Evolutionary conservation across 1,140 invertebrate species (phyloP).

Genomic region (Halyomorpha halys): DNA sequence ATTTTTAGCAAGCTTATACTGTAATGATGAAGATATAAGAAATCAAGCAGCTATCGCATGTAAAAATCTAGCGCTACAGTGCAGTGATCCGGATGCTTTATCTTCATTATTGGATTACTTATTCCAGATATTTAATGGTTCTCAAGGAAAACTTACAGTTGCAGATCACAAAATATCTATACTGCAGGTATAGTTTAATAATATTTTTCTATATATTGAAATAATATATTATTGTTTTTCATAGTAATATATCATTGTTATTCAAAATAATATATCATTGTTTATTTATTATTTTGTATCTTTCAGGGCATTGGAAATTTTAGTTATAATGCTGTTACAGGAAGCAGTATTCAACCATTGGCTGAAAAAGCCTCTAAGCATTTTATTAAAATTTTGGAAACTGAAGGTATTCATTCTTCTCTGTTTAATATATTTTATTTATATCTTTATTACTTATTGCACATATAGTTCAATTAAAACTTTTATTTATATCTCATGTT

Average conservation of each 20-base stretch:
- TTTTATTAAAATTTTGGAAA: constrained; percentile 70
- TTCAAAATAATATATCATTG: background rate
- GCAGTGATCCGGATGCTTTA: constrained; percentile 55
- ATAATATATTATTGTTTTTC: too few species aligned
- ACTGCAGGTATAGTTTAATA: constrained; percentile 47
- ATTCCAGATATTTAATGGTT: constrained; percentile 78
- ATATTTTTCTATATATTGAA: background rate
- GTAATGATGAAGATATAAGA: constrained; percentile 69
- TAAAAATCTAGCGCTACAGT: constrained; percentile 57
- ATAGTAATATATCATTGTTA: background rate
- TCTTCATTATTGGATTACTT: constrained; percentile 57
- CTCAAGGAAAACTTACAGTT: constrained; percentile 83
- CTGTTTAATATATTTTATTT: background rate
- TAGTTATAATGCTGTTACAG: constrained; percentile 57
- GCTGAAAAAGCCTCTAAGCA: constrained; percentile 51
- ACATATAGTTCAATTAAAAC: too few species aligned
- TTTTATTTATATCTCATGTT: too few species aligned
- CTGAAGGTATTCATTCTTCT: constrained; percentile 60
- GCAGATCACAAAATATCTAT: constrained; percentile 79
- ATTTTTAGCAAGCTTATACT: constrained; percentile 56
- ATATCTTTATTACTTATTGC: too few species aligned
- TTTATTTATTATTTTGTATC: constrained; percentile 13
- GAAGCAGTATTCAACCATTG: constrained; percentile 46
- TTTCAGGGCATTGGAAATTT: constrained; percentile 66
- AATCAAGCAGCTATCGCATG: constrained; percentile 58